Evolutionary conservation across 2,888 invertebrate genomes (phyloP), one percentile per base, ranked within the genome.

Genomic region (Deilephila porcellus): DNA sequence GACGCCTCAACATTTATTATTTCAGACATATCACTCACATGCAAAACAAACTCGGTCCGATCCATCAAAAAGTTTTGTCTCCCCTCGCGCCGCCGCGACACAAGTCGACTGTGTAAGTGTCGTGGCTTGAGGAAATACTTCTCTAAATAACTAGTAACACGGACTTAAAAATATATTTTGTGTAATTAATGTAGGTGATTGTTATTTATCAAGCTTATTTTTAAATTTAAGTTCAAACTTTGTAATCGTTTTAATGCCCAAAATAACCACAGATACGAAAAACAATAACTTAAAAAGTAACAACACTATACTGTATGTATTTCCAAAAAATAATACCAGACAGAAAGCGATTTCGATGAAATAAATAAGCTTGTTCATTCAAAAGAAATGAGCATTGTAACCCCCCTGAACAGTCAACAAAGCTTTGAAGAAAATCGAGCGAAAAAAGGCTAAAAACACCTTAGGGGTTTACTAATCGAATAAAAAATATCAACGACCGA

Each of bases 381-480:
- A 92, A 90, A 93, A 93, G 93, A 92, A 94, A 93, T 92, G 92
- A 93, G 91, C 91, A 93, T 91, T 90, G 90, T 88, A 90, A 91
- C 93, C 92, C 93, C 80, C 88, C 91, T 87, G 88, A 93, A 91
- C 92, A 94, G 93, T 93, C 93, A 94, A 94, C 94, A 94, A 94
- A 93, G 93, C 94, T 93, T 93, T 90, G 93, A 95, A 94, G 94
- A 94, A 95, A 95, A 95, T 94, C 93, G 94, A 93, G 91, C 94
- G 94, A 94, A 94, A 95, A 95, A 95, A 94, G 94, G 93, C 95
- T 95, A 95, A 95, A 95, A 95, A 95, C 95, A 95, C 95, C 95
- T 95, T 93, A 91, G 95, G 95, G 95, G 95, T 93, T 94, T 95
- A 94, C 95, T 95, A 95, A 95, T 95, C 95, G 95, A 95, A 95